These are phyloP conservation scores for Ia io DNA, from an alignment of 2,113 vertebrate species.

Conservation along the genomic window DNA sequence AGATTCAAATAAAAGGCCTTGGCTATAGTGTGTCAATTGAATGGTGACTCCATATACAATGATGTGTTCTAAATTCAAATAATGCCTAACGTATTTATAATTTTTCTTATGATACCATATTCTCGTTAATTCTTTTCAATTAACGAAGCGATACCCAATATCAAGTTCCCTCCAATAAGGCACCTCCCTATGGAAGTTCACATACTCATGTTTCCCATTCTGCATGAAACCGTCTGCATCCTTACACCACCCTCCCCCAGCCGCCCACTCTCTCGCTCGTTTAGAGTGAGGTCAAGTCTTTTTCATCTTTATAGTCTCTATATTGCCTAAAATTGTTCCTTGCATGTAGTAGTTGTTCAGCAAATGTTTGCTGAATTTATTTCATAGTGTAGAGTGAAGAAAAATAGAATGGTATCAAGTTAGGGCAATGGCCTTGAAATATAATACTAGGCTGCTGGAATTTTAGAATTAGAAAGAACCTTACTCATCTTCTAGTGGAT, in stretches of 20 bases:
- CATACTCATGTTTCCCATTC: neutral
- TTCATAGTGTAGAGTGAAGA: neutral
- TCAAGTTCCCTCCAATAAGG: neutral
- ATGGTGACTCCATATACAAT: neutral
- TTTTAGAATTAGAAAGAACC: neutral
- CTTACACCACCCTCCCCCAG: accelerated
- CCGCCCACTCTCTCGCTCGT: neutral
- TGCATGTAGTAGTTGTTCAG: neutral
- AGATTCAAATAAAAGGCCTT: neutral
- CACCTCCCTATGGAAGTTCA: neutral
- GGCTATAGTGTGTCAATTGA: neutral
- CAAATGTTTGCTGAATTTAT: neutral
- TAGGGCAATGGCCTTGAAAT: neutral
- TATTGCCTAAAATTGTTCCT: neutral
- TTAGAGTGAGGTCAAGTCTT: neutral
- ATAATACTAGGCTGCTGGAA: neutral
- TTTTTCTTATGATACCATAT: neutral
- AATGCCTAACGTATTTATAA: neutral
- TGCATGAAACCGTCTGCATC: neutral
- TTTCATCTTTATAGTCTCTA: neutral
- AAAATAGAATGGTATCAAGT: neutral
- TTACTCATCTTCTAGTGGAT: neutral
- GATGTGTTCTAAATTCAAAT: neutral
- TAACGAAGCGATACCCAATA: neutral
- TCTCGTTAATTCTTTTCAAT: neutral